A percentile compares a stretch with the other conserved stretches of the same genome.
phyloP scores from a whole-genome alignment of 2,888 invertebrate genomes.

The Amiota minor region DNA sequence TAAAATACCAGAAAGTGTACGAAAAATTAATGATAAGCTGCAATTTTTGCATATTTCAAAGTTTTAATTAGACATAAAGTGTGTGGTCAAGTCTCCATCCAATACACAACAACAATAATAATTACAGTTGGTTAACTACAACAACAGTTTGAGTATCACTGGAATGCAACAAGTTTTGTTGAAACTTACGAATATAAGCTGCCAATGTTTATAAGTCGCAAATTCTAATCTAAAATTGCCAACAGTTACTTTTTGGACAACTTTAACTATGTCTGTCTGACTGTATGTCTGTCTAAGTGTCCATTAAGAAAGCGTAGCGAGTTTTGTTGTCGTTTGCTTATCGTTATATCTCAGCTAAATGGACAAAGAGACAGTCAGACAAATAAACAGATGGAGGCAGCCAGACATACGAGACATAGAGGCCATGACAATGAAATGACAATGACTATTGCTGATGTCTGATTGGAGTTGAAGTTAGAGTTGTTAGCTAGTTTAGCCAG shows the following conservation, averaged over 20 bases:
- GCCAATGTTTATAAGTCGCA: conserved; percentile 16
- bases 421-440: conserved; percentile 26
- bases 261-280: background rate
- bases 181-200: background rate
- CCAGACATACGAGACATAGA: background rate
- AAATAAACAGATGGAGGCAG: background rate
- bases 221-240: conserved; percentile 28
- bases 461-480: conserved; percentile 15
- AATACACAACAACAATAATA: background rate
- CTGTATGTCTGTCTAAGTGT: background rate
- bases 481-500: background rate
- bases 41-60: conserved; percentile 13
- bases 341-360: background rate
- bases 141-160: conserved; percentile 18
- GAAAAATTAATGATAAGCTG: conserved; percentile 21
- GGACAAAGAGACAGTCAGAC: background rate
- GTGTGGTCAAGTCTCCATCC: background rate
- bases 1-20: background rate
- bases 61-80: conserved; percentile 2
- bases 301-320: conserved; percentile 4
- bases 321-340: conserved; percentile 1
- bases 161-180: conserved; percentile 15
- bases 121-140: background rate
- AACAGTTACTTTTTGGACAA: conserved; percentile 23
- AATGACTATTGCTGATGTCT: conserved; percentile 21